Evolutionary conservation across 2,888 invertebrate genomes (phyloP).

Genomic region (Carcina quercana): DNA sequence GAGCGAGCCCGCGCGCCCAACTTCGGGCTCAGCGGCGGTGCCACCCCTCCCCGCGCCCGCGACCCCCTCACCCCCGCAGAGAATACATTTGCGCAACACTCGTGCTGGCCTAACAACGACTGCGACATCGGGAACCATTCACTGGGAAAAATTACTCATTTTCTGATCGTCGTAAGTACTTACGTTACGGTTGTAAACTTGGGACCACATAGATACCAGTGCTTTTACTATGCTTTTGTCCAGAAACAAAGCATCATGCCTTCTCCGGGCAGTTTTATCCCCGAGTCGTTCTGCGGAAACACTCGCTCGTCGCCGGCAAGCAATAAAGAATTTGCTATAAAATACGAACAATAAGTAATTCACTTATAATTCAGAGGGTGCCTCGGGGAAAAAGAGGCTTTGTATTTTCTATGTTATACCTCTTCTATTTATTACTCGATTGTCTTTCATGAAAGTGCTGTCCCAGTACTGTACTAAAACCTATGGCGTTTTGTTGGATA

Average conservation of each 20-base stretch:
- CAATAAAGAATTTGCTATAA: constrained; percentile 35
- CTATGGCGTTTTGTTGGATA: constrained; percentile 1
- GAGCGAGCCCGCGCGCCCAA: constrained; percentile 70
- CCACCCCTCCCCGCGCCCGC: constrained; percentile 31
- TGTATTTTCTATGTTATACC: constrained; percentile 17
- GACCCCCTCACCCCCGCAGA: constrained; percentile 50
- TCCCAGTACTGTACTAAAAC: constrained; percentile 1
- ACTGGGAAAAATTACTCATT: constrained; percentile 64
- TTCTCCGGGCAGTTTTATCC: constrained; percentile 20
- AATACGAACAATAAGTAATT: constrained; percentile 51
- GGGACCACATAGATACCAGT: constrained; percentile 5
- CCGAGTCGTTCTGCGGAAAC: constrained; percentile 16
- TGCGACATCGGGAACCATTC: constrained; percentile 58
- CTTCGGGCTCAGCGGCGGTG: constrained; percentile 65
- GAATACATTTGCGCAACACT: constrained; percentile 74
- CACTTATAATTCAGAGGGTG: constrained; percentile 43
- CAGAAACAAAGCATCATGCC: constrained; percentile 37
- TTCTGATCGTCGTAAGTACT: constrained; percentile 40
- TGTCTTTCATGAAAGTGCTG: constrained; percentile 19
- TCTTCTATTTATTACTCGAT: constrained; percentile 27
- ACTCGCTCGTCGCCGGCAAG: constrained; percentile 21
- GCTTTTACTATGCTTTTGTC: constrained; percentile 26
- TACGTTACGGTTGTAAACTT: constrained; percentile 10
- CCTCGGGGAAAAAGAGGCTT: constrained; percentile 29
- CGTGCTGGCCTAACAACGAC: constrained; percentile 67